Evolutionary conservation across 2,113 vertebrate species (phyloP).

Genomic region (Plecturocebus donacophilus): DNA sequence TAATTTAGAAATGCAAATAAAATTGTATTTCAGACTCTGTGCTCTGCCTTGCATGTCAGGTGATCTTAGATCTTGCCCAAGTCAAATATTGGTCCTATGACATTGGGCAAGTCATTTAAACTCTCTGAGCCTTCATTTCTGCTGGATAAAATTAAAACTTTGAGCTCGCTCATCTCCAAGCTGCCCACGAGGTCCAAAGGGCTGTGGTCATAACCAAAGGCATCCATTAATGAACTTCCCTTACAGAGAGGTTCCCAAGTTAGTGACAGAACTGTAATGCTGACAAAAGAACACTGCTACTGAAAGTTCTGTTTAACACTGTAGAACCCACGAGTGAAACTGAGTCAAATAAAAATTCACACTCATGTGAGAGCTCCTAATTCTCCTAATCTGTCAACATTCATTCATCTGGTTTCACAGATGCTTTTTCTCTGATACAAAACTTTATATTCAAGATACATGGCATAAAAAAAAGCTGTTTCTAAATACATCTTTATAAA

Average conservation of each 20-base stretch:
- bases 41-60: neutral
- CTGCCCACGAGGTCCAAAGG: neutral
- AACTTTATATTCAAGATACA: neutral
- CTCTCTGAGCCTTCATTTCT: neutral
- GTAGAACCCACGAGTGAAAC: neutral
- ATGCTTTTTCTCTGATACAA: neutral
- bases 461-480: neutral
- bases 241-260: neutral
- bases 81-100: neutral
- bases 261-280: neutral
- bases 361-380: neutral
- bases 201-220: neutral
- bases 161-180: neutral
- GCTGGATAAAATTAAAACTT: neutral
- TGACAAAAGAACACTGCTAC: neutral
- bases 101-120: neutral
- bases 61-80: neutral
- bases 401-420: neutral
- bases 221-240: neutral
- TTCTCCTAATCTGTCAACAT: neutral
- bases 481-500: neutral
- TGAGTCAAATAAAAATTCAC: neutral
- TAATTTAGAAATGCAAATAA: neutral
- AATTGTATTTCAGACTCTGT: neutral
- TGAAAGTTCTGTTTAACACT: neutral